These are phyloP conservation scores for Cotesia glomerata DNA, from an alignment of 1,140 invertebrate species.

Conservation along the genomic window DNA sequence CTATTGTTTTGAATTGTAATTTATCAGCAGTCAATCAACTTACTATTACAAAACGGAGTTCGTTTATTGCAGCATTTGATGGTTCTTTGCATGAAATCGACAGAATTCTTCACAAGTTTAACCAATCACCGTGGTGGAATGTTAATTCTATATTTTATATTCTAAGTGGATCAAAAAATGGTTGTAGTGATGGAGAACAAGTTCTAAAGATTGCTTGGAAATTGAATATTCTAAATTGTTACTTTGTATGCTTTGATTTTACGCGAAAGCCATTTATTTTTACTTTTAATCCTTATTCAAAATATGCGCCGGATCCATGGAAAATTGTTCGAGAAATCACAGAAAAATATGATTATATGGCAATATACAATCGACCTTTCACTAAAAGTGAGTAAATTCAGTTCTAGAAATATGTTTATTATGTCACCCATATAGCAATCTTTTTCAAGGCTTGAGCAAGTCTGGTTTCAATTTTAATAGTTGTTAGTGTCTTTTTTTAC, in stretches of 20 bases:
- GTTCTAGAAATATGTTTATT: too few species aligned
- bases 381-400: background rate
- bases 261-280: background rate
- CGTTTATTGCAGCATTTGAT: background rate
- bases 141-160: background rate
- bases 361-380: background rate
- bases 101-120: background rate
- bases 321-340: too few species aligned
- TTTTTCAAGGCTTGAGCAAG: too few species aligned
- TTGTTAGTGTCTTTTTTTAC: too few species aligned
- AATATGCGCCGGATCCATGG: background rate
- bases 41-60: background rate
- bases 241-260: background rate
- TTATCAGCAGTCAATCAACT: too few species aligned
- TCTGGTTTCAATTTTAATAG: too few species aligned
- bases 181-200: background rate
- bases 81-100: background rate
- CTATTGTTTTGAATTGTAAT: too few species aligned
- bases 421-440: too few species aligned
- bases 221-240: background rate
- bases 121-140: background rate
- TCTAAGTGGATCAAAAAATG: background rate
- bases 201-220: background rate
- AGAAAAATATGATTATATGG: background rate
- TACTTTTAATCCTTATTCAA: background rate